Evolutionary conservation across 1,140 invertebrate species (phyloP), one percentile per base, ranked within the genome.

Genomic region (Popillia japonica): DNA sequence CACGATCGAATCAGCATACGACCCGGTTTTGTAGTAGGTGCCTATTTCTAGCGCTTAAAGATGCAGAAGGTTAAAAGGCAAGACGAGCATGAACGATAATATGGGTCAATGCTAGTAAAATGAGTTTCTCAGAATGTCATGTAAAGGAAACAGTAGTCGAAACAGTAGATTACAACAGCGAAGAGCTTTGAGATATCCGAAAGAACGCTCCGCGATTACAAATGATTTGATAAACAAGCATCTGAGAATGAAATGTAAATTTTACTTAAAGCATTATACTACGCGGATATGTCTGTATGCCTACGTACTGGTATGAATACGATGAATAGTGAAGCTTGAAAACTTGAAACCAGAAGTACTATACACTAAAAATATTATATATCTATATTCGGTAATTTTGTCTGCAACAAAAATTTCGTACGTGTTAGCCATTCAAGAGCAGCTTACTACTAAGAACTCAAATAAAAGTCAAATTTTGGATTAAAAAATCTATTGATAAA

Each of bases 1-100:
- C 61, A 7, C 20, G 61, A 68, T 68, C 61, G 61, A 68, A 68
- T 68, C 61, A 68, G 61, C 61, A 68, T 34, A 34, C 61, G 61
- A 68, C 61, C 61, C 61, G 61, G 61, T 68, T 68, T 68, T 68
- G 27, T 27, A 22, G 61, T 34, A 8, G 44, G 6, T 68, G 61
- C 61, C 27, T 17, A 55, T 68, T 34, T 68, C 61, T 27, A 68
- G 17, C 22, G 11, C 61, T 68, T 68, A 6, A 34, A 23, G 61
- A 68, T 27, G 61, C 61, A 14, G 20, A 68, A 68, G 27, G 61
- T 27, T 20, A 22, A 68, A 2, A 68, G 27, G 61, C 10, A 68
- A 68, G 20, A 17, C 48, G 27, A 68, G 61, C 6, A 27, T 27
- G 61, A 68, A 14, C 48, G 61, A 34, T 68, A 68, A 68, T 68